Base-by-base conservation (phyloP, 2,888 invertebrate genomes). In the Drosophila formosana region DNA sequence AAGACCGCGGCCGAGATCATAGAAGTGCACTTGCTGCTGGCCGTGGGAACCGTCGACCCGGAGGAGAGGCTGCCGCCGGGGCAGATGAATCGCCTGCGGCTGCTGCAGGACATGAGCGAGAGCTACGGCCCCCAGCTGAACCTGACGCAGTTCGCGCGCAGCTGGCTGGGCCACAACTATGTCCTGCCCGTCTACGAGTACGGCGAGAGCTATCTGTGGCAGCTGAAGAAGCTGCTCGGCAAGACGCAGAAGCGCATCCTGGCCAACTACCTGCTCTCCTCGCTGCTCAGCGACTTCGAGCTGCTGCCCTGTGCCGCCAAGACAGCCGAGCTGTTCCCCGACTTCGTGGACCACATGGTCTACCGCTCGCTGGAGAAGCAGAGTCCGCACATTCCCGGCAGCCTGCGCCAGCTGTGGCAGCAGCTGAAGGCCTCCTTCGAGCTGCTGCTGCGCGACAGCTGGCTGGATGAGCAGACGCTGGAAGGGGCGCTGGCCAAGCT, bases 221-320 rank as follows among this genome's bases (percentile, higher is more conserved):
- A 91, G 37, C 49, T 91, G 45, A 73, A 84, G 3, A 75, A 83
- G 50, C 26, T 90, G 2, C 64, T 91, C 1, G 23, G 69, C 8
- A 72, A 67, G 3, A 89, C 90, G 0, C 79, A 90, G 0, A 87
- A 82, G 11, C 72, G 78, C 0, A 58, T 80, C 0, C 58, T 91
- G 9, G 92, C 92, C 49, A 92, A 91, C 67, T 91, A 87, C 32
- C 89, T 91, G 55, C 89, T 92, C 67, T 84, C 83, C 65, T 58
- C 83, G 9, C 64, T 92, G 43, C 28, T 91, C 3, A 58, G 52
- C 9, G 89, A 88, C 25, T 90, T 90, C 28, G 78, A 78, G 2
- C 47, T 87, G 11, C 73, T 80, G 8, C 39, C 47, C 8, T 91
- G 91, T 58, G 73, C 76, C 4, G 72, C 79, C 9, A 66, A 78